Percentiles rank a stretch among this genome's conserved stretches.
phyloP scores from a whole-genome alignment of 2,113 vertebrate species.

The Oncorhynchus clarkii region DNA sequence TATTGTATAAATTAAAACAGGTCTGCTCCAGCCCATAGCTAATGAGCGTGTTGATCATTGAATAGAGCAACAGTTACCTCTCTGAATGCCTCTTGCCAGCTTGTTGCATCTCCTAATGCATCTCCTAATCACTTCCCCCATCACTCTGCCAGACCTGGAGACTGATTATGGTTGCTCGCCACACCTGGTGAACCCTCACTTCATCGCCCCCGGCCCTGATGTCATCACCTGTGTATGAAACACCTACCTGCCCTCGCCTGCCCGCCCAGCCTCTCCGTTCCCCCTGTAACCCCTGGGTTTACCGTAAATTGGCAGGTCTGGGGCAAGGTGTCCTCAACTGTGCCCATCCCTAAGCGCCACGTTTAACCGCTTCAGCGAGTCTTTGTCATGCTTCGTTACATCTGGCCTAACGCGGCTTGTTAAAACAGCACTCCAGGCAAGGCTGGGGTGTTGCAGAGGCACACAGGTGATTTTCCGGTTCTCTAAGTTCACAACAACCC shows the following conservation, averaged over 20 bases:
- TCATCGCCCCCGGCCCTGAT: constrained; percentile 35
- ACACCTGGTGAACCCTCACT: constrained; percentile 54
- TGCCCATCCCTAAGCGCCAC: constrained; percentile 41
- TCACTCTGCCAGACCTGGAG: constrained; percentile 30
- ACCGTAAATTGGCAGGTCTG: constrained; percentile 52
- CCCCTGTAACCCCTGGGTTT: constrained; percentile 36
- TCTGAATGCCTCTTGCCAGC: constrained; percentile 6
- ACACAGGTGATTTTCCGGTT: constrained; percentile 16
- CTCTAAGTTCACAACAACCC: constrained; percentile 46
- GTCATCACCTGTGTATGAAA: constrained; percentile 58
- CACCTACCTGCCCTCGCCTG: constrained; percentile 68
- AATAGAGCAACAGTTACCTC: constrained; percentile 1
- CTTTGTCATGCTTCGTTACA: constrained; percentile 18
- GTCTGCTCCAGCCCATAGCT: not conserved
- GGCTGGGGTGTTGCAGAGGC: constrained; percentile 14
- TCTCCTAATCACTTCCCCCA: constrained; percentile 3
- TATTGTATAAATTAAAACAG: too few species aligned
- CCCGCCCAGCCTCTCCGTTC: constrained; percentile 36
- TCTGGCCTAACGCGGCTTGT: constrained; percentile 37
- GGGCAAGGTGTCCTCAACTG: constrained; percentile 19
- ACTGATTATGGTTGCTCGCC: constrained; percentile 51
- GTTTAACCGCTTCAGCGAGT: constrained; percentile 43
- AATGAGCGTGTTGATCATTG: constrained; percentile 26
- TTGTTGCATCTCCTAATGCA: not conserved
- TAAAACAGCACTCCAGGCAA: constrained; percentile 43